A percentile compares a stretch with the other conserved stretches of the same genome.
phyloP scores from a whole-genome alignment of 2,888 invertebrate genomes.

The Zhuqinia jingwanae region DNA sequence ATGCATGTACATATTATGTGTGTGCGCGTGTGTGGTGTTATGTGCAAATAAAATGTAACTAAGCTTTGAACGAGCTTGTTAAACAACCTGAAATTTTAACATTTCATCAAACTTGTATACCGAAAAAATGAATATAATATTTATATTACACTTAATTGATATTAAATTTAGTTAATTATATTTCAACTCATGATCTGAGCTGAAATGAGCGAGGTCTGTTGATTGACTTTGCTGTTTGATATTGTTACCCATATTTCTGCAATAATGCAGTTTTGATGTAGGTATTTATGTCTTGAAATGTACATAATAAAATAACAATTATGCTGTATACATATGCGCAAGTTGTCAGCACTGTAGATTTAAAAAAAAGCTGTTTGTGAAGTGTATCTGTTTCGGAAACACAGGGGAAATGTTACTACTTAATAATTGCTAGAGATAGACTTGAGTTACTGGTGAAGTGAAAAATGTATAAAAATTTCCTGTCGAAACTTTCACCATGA shows the following conservation, averaged over 20 bases:
- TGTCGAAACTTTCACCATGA: neutral
- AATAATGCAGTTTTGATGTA: no score
- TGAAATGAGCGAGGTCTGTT: no score
- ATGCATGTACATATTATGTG: neutral
- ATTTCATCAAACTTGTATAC: no score
- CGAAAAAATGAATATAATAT: no score
- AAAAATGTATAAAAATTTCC: neutral
- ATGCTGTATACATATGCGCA: neutral
- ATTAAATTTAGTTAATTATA: no score
- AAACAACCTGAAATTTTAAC: constrained; percentile 40
- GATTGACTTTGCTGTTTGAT: no score
- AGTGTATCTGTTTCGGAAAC: constrained; percentile 53
- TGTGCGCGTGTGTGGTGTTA: neutral
- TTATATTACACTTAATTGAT: no score
- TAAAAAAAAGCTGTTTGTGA: constrained; percentile 23
- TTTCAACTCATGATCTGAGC: no score
- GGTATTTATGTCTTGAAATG: neutral
- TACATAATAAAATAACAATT: neutral
- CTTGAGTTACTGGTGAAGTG: neutral
- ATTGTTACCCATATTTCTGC: no score
- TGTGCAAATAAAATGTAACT: neutral
- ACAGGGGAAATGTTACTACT: constrained; percentile 70
- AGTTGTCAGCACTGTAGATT: neutral
- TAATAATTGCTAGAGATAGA: constrained; percentile 3
- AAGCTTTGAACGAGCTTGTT: constrained; percentile 46